Base-by-base conservation (phyloP, 2,113 vertebrate species). In the Hucho hucho region DNA sequence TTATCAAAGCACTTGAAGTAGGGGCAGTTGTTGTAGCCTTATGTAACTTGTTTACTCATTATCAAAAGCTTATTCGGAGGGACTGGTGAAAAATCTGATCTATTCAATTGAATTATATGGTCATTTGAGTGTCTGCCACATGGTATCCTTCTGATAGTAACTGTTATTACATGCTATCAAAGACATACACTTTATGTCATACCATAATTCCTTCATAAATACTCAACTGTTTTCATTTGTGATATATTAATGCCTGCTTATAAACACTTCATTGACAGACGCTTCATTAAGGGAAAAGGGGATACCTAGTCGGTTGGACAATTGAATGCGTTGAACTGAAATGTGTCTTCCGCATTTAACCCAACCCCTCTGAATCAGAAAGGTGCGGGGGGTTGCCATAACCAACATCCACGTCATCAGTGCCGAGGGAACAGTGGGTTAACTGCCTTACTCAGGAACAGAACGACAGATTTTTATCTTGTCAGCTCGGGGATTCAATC, bases 31-130 rank as follows among this genome's bases (percentile, higher is more conserved):
- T 64, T 72, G 63, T 2, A 56, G 53, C 1, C 28, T 84, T 80
- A 75, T 26, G 64, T 71, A 78, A 43, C 22, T 46, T 75, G 61
- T 75, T 80, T 70, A 79, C 77, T 43, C 13, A 4, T 20, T 56
- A 56, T 14, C 16, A 29, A 73, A 43, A 3, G 1, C 7, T 26
- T 61, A 26, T 65, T 65, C 14, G 14, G 64, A 69, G 29, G 3
- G 1, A 67, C 37, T 43, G 37, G 37, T 37, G 9, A 43, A 43
- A 11, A 43, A 43, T 43, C 0, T 5, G 53, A 56, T 56, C 53
- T 56, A 20, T 56, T 56, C 49, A 56, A 56, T 56, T 14, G 3
- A 18, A 20, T 56, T 6, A 18, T 56, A 56, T 56, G 53, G 18
- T 56, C 18, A 20, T 14, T 56, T 56, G 16, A 20, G 53, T 56